These are phyloP conservation scores for Disparrhopalites patrizii DNA, from an alignment of 2,888 invertebrate species.

Conservation along the genomic window DNA sequence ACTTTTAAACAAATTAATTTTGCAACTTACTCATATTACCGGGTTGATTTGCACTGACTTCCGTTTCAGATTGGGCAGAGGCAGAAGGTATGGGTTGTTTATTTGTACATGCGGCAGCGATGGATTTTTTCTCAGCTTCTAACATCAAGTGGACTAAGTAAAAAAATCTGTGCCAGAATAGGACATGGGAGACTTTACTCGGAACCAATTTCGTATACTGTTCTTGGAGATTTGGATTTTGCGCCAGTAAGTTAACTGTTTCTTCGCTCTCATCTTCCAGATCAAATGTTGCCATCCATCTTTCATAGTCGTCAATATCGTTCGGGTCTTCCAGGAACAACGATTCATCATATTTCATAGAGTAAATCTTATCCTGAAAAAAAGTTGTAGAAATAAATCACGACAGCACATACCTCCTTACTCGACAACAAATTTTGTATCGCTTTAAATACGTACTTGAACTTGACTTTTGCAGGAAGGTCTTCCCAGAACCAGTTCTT, in stretches of 20 bases:
- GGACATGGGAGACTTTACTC: slow-evolving; percentile 44
- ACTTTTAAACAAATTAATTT: no score
- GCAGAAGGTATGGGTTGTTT: slow-evolving; percentile 17
- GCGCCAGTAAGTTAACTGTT: slow-evolving; percentile 37
- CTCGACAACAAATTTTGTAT: no score
- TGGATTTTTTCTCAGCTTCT: slow-evolving; percentile 26
- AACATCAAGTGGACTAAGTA: slow-evolving; percentile 41
- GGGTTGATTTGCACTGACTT: background rate
- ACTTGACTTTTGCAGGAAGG: slow-evolving; percentile 29
- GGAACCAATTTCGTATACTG: slow-evolving; percentile 47
- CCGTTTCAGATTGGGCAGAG: background rate
- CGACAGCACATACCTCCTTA: background rate
- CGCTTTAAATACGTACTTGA: slow-evolving; percentile 33
- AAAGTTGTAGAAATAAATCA: slow-evolving; percentile 2
- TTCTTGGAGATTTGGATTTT: slow-evolving; percentile 45
- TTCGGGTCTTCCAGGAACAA: slow-evolving; percentile 45
- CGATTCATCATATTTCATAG: slow-evolving; percentile 40
- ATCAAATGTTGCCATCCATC: slow-evolving; percentile 44
- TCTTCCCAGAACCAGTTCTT: slow-evolving; percentile 36
- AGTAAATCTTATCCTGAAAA: slow-evolving; percentile 42
- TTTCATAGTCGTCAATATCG: slow-evolving; percentile 42
- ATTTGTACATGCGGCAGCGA: background rate
- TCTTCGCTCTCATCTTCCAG: slow-evolving; percentile 42
- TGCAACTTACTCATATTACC: slow-evolving; percentile 21
- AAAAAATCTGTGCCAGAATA: slow-evolving; percentile 48